Percentiles rank a stretch among this genome's conserved stretches.
Conservation (phyloP, 2,888 invertebrate species). For the Apamea sordens region DNA sequence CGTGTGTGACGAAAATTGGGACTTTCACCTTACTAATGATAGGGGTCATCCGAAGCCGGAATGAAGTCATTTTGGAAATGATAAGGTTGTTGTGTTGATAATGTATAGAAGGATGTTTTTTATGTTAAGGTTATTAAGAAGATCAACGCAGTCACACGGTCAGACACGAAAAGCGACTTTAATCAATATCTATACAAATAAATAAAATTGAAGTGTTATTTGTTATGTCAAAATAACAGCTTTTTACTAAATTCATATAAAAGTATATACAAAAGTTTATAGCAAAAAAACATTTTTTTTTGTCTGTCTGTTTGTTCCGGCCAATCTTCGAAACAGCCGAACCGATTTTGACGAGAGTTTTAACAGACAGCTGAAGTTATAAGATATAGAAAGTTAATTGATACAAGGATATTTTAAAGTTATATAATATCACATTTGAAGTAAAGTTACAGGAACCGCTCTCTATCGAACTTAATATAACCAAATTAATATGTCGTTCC, state of each 20-base stretch:
- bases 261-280: no score
- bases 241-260: no score
- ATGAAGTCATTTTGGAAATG: slow-evolving; percentile 46
- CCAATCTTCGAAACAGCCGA: no score
- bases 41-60: slow-evolving; percentile 12
- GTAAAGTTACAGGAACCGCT: background rate
- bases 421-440: background rate
- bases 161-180: background rate
- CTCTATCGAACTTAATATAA: slow-evolving; percentile 15
- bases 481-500: slow-evolving; percentile 19
- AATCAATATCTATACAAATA: no score
- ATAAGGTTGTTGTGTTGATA: slow-evolving; percentile 10
- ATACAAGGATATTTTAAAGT: background rate
- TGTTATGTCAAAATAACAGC: no score
- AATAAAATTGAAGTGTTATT: no score
- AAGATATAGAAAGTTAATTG: background rate
- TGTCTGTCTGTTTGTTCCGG: no score
- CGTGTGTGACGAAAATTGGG: slow-evolving; percentile 54
- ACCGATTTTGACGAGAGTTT: no score
- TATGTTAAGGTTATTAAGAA: background rate
- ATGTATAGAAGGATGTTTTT: background rate
- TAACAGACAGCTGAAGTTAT: no score
- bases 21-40: slow-evolving; percentile 51
- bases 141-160: background rate
- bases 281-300: no score